Evolutionary conservation across 2,797 vertebrate species (phyloP), one percentile per base, ranked within the genome.

Genomic region (Kryptolebias ocellatus): DNA sequence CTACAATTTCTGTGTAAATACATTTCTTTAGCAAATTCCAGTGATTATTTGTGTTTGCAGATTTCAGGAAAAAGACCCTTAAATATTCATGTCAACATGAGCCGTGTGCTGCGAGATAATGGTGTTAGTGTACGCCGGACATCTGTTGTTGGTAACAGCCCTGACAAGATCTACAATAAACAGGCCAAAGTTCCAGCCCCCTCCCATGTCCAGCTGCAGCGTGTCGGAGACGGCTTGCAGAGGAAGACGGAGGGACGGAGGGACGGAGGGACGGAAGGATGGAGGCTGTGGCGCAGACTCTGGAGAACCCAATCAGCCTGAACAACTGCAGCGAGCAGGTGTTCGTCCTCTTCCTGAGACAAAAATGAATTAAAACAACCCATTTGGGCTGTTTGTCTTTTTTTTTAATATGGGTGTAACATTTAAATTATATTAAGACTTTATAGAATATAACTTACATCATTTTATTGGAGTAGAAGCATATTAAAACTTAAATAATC

Each of bases 161-260:
- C 63, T 83, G 86, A 88, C 83, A 86, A 74, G 83, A 80, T 76
- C 80, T 78, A 81, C 82, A 89, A 88, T 92, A 91, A 90, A 92
- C 88, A 87, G 76, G 81, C 83, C 90, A 89, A 78, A 81, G 65
- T 81, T 80, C 73, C 78, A 81, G 55, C 61, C 81, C 68, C 81
- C 87, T 85, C 89, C 89, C 83, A 77, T 77, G 84, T 87, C 83
- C 91, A 91, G 88, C 90, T 90, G 89, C 85, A 81, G 78, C 59
- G 18, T 66, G 80, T 80, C 79, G 78, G 73, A 68, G 74, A 53
- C 60, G 64, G 55, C 66, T 64, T 80, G 70, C 58, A 54, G 73
- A 71, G 74, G 61, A 51, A 74, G 80, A 77, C 18, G 66, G 70
- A 62, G 60, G 72, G 70, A 84, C 7, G 53, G 76, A 78, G 72